Percentiles rank a stretch among this genome's conserved stretches.
These are phyloP conservation scores for Hirudo medicinalis DNA, from an alignment of 1,140 invertebrate species.

Conservation along the genomic window DNA sequence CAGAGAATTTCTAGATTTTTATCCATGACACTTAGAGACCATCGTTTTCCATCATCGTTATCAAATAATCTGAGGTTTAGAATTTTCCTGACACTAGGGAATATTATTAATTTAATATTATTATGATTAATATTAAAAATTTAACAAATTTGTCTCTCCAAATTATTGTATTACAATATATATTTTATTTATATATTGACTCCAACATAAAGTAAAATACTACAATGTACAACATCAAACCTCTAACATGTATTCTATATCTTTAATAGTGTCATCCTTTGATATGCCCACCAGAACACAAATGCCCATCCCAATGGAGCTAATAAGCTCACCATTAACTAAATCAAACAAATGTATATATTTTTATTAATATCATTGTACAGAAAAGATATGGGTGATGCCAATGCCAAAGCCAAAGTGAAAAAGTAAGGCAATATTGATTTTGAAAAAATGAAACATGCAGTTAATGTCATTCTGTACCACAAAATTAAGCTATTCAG, in stretches of 20 bases:
- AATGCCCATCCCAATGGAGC: slow-evolving; percentile 65
- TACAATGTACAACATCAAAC: slow-evolving; percentile 4
- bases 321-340: slow-evolving; percentile 67
- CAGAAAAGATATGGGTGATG: too few species aligned
- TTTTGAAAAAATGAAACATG: too few species aligned
- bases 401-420: too few species aligned
- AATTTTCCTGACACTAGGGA: slow-evolving; percentile 59
- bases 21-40: slow-evolving; percentile 65
- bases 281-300: slow-evolving; percentile 75
- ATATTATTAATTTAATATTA: slow-evolving; percentile 26
- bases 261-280: slow-evolving; percentile 57
- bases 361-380: too few species aligned
- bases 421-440: too few species aligned
- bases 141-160: background rate
- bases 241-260: slow-evolving; percentile 72
- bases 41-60: slow-evolving; percentile 58
- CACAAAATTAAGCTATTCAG: too few species aligned
- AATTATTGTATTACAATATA: background rate
- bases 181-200: slow-evolving; percentile 7
- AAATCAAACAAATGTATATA: slow-evolving; percentile 31
- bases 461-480: too few species aligned
- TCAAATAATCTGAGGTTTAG: slow-evolving; percentile 70
- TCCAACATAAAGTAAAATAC: background rate
- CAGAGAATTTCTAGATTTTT: slow-evolving; percentile 46
- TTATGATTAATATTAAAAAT: slow-evolving; percentile 4